These are phyloP conservation scores for Panonychus citri DNA, from an alignment of 1,140 invertebrate species.

Conservation along the genomic window DNA sequence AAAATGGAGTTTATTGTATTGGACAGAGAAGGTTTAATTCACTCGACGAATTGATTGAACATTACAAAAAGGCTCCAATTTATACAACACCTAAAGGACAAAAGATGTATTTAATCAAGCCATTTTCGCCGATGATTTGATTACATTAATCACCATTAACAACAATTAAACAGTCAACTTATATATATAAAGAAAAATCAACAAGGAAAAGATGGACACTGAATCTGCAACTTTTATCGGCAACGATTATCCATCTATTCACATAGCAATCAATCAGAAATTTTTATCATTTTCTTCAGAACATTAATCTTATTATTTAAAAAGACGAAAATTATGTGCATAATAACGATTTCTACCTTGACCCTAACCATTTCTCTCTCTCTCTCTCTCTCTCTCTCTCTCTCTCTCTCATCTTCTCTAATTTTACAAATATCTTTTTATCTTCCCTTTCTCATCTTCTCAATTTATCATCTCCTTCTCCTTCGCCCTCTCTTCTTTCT, in stretches of 20 bases:
- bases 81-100: slow-evolving; percentile 89
- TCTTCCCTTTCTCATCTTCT: no score
- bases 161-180: no score
- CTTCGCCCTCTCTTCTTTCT: neutral
- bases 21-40: slow-evolving; percentile 90
- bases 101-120: slow-evolving; percentile 69
- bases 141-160: no score
- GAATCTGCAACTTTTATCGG: no score
- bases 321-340: no score
- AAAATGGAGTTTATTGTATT: slow-evolving; percentile 79
- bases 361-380: neutral
- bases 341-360: no score
- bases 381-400: neutral
- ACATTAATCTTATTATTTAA: no score
- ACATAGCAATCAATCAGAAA: no score
- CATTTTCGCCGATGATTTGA: slow-evolving; percentile 33
- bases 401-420: neutral
- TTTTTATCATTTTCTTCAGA: no score
- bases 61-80: slow-evolving; percentile 94
- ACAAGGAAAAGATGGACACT: no score
- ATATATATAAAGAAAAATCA: no score
- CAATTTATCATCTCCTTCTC: neutral
- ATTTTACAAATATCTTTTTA: neutral
- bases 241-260: no score
- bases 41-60: slow-evolving; percentile 84